Evolutionary conservation across 1,140 invertebrate genomes (phyloP).

Genomic region (Diachasma alloeum): DNA sequence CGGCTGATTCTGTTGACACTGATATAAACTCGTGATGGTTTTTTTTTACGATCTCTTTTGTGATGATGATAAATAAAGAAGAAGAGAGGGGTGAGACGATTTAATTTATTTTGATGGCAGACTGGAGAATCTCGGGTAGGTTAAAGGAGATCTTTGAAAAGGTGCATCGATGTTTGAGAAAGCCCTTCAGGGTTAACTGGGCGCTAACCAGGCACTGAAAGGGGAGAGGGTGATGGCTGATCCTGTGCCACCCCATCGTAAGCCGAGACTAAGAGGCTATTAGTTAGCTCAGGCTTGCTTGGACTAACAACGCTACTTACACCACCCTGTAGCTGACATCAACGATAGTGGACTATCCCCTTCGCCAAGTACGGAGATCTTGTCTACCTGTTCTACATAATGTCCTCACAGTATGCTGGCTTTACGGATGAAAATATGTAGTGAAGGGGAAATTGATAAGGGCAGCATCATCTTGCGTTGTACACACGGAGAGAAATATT

Average conservation of each 20-base stretch:
- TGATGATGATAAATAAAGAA: background rate
- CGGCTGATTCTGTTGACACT: background rate
- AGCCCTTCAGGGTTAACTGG: constrained; percentile 35
- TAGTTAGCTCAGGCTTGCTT: constrained; percentile 53
- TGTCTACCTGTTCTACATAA: constrained; percentile 14
- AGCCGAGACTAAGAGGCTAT: constrained; percentile 58
- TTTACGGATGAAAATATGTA: background rate
- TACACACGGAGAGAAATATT: too few species aligned
- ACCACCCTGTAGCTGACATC: constrained; percentile 37
- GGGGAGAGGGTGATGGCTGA: constrained; percentile 40
- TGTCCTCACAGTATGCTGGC: background rate
- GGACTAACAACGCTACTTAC: constrained; percentile 56
- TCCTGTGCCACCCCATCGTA: constrained; percentile 44
- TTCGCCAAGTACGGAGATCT: constrained; percentile 15
- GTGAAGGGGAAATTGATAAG: background rate
- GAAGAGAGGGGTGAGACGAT: background rate
- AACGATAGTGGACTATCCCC: background rate
- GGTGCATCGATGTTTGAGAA: constrained; percentile 26
- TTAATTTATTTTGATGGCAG: background rate
- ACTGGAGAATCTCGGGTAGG: background rate
- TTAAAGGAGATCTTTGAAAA: background rate
- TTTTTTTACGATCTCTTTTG: background rate
- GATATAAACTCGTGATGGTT: background rate
- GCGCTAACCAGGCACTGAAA: constrained; percentile 31
- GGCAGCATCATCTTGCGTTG: background rate